Base-by-base conservation (phyloP, 2,797 vertebrate genomes). In the Fratercula arctica region DNA sequence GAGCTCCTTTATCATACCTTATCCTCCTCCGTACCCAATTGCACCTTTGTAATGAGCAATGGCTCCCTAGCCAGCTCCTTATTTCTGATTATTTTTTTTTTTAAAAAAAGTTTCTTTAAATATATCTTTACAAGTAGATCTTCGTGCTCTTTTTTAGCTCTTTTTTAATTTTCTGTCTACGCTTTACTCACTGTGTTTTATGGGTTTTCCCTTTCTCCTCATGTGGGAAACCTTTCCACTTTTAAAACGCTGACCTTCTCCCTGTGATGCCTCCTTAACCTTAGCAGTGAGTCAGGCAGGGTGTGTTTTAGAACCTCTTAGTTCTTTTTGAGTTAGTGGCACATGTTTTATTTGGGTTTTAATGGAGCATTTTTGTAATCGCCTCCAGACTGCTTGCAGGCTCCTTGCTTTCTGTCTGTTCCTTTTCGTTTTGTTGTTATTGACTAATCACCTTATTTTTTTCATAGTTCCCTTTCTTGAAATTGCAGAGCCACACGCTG, bases 321-420 rank as follows among this genome's bases (percentile, higher is more conserved):
- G 87, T 6, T 91, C 43, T 89, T 92, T 98, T 89, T 96, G 96
- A 98, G 95, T 92, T 93, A 35, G 91, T 91, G 90, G 94, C 96
- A 96, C 91, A 96, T 95, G 93, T 96, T 97, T 96, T 93, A 85
- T 75, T 96, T 75, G 70, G 77, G 91, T 83, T 98, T 98, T 97
- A 98, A 95, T 69, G 95, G 96, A 97, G 94, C 89, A 87, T 96
- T 97, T 97, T 97, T 97, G 96, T 97, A 98, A 97, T 97, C 89
- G 2, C 95, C 94, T 97, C 97, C 97, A 97, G 98, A 96, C 96
- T 94, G 95, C 97, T 97, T 81, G 89, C 96, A 95, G 96, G 93
- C 97, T 98, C 96, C 96, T 97, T 94, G 95, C 96, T 97, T 95
- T 97, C 97, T 96, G 94, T 56, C 96, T 89, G 95, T 87, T 97